These are phyloP conservation scores for Meandrusa payeni DNA, from an alignment of 2,888 invertebrate genomes.

Conservation along the genomic window DNA sequence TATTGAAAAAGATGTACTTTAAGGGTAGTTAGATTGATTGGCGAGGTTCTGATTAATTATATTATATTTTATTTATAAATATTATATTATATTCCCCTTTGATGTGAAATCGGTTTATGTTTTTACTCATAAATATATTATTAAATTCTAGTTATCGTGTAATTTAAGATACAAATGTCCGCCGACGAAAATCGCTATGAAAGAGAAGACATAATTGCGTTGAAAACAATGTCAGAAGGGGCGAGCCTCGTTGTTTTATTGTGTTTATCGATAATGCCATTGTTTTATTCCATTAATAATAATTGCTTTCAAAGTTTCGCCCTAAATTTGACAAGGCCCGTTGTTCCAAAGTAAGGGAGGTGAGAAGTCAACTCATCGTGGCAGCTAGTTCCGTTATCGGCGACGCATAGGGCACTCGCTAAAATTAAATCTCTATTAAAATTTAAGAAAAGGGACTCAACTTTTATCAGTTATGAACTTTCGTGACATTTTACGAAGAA, in stretches of 20 bases:
- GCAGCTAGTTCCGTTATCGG: slow-evolving; percentile 51
- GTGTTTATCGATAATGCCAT: slow-evolving; percentile 22
- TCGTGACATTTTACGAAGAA: slow-evolving; percentile 75
- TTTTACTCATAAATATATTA: too few relatives aligned
- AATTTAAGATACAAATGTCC: not conserved
- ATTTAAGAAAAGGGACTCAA: slow-evolving; percentile 73
- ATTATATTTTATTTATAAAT: too few relatives aligned
- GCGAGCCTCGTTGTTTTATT: slow-evolving; percentile 17
- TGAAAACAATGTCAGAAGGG: slow-evolving; percentile 15
- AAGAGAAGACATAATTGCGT: slow-evolving; percentile 14
- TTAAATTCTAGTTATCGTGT: too few relatives aligned
- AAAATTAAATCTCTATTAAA: slow-evolving; percentile 78
- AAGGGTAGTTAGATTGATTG: too few relatives aligned
- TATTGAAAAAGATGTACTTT: too few relatives aligned
- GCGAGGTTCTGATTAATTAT: too few relatives aligned
- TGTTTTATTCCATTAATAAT: slow-evolving; percentile 24
- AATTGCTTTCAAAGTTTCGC: slow-evolving; percentile 22
- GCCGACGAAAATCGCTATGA: slow-evolving; percentile 5
- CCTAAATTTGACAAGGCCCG: slow-evolving; percentile 22
- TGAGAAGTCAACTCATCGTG: slow-evolving; percentile 28
- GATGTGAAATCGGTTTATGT: too few relatives aligned
- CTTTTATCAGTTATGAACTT: slow-evolving; percentile 80
- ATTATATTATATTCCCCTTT: too few relatives aligned
- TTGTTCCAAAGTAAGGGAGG: slow-evolving; percentile 28
- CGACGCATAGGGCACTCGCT: slow-evolving; percentile 49